These are phyloP conservation scores for Coptodon bakossiorum DNA, from an alignment of 2,113 vertebrate genomes.

Conservation along the genomic window DNA sequence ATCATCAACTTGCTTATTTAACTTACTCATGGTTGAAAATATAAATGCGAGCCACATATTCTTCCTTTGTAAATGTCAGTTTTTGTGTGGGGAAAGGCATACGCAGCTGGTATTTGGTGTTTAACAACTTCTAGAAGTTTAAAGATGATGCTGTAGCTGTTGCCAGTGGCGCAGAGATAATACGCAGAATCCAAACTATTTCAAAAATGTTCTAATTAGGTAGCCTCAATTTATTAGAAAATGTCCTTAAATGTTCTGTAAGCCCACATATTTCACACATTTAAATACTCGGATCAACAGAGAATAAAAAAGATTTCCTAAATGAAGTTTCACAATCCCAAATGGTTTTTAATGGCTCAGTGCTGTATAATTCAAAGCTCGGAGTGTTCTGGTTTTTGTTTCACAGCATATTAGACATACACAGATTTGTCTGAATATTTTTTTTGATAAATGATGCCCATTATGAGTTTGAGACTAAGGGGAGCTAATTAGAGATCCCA, in stretches of 20 bases:
- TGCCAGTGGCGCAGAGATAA: fast-evolving
- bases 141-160: not conserved
- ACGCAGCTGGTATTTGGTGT: not conserved
- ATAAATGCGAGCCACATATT: not conserved
- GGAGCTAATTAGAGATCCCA: constrained; percentile 37
- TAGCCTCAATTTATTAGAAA: not conserved
- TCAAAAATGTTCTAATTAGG: not conserved
- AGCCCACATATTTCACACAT: not conserved
- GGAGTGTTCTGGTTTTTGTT: not conserved
- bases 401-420: not conserved
- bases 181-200: not conserved
- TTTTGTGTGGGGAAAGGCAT: not conserved
- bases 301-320: not conserved
- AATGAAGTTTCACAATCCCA: not conserved
- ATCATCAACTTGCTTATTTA: not conserved
- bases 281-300: not conserved
- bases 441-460: constrained; percentile 12
- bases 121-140: not conserved
- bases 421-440: not conserved
- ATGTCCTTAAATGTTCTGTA: not conserved
- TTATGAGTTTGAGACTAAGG: constrained; percentile 13
- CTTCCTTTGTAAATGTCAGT: not conserved
- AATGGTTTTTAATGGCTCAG: not conserved
- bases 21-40: not conserved
- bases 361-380: not conserved